Evolutionary conservation across 2,113 vertebrate genomes (phyloP).

Genomic region (Elephantulus edwardii): DNA sequence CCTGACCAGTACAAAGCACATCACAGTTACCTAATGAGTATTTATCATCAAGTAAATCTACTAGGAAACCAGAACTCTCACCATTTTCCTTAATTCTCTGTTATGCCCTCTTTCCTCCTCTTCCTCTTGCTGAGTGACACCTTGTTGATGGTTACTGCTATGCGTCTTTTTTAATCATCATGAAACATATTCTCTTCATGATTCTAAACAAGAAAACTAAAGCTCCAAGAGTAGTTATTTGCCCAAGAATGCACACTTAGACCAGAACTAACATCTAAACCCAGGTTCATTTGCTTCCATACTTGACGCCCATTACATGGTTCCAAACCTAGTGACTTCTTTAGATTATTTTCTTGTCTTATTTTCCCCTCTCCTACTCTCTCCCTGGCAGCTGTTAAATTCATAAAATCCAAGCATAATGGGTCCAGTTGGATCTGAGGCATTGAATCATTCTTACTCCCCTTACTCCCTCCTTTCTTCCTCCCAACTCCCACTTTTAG

Average conservation of each 20-base stretch:
- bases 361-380: conserved; percentile 8
- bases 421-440: background rate
- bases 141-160: background rate
- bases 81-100: background rate
- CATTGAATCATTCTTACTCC: background rate
- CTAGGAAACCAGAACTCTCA: background rate
- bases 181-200: background rate
- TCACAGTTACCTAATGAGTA: background rate
- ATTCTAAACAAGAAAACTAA: conserved; percentile 14
- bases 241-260: background rate
- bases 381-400: background rate
- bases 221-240: conserved; percentile 11
- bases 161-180: background rate
- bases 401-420: conserved; percentile 35
- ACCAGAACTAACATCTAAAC: background rate
- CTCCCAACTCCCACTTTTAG: conserved; percentile 1
- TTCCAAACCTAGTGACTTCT: conserved; percentile 2
- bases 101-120: background rate
- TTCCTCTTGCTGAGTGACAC: background rate
- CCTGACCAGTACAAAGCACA: background rate
- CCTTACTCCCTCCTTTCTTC: background rate
- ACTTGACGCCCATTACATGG: background rate
- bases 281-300: background rate
- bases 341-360: background rate
- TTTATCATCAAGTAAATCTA: conserved; percentile 27